Evolutionary conservation across 1,140 invertebrate genomes (phyloP).

Genomic region (Drosophila repleta): DNA sequence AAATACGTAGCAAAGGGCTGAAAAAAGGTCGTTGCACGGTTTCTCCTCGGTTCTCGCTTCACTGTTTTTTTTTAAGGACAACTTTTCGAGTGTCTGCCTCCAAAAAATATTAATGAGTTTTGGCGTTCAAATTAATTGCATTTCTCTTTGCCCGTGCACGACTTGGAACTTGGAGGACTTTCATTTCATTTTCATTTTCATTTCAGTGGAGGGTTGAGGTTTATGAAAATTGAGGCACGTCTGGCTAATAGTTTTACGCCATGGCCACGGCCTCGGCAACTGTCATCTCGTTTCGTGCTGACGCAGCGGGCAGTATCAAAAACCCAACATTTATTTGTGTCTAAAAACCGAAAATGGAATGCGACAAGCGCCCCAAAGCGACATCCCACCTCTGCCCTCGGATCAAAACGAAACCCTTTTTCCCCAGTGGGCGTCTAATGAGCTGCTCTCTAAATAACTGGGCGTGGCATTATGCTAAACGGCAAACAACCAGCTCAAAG

Average conservation of each 20-base stretch:
- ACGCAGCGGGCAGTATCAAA: conserved; percentile 59
- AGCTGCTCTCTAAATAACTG: conserved; percentile 57
- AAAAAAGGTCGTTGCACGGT: conserved; percentile 58
- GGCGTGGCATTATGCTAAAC: conserved; percentile 41
- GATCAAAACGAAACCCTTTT: conserved; percentile 36
- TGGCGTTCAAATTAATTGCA: conserved; percentile 81
- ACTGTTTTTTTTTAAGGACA: conserved; percentile 13
- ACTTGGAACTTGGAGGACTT: conserved; percentile 67
- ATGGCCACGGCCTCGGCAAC: conserved; percentile 22
- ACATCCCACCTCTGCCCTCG: not conserved
- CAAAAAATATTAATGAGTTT: conserved; percentile 78
- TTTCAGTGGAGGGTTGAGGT: conserved; percentile 30
- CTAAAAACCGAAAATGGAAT: conserved; percentile 65
- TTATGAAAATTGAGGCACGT: conserved; percentile 56
- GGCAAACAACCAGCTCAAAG: conserved; percentile 26
- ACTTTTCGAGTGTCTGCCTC: conserved; percentile 41
- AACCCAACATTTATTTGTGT: conserved; percentile 65
- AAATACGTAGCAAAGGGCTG: conserved; percentile 67
- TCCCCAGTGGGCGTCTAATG: conserved; percentile 45
- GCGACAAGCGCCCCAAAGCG: conserved; percentile 34
- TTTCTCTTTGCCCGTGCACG: conserved; percentile 48
- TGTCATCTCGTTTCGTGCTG: conserved; percentile 62
- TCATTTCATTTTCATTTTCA: conserved; percentile 60
- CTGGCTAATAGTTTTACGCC: conserved; percentile 63
- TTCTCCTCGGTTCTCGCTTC: conserved; percentile 20